A percentile compares a stretch with the other conserved stretches of the same genome.
phyloP scores from a whole-genome alignment of 2,113 vertebrate genomes.

The Drymodes brunneopygia region DNA sequence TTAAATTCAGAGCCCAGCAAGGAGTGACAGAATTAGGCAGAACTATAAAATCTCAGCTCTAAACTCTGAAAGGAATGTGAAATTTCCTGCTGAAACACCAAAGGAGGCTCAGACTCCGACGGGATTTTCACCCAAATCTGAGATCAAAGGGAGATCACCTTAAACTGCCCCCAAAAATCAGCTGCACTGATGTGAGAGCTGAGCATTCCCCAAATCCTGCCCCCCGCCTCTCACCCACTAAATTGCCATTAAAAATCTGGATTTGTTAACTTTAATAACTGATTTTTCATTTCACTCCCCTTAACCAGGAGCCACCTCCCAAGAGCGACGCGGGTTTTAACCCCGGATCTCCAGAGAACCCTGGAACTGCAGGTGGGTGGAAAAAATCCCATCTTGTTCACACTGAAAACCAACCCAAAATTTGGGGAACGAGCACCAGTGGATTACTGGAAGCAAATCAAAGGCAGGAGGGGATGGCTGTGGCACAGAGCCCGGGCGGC shows the following conservation, averaged over 20 bases:
- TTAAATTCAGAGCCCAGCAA: neutral
- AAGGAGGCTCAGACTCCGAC: neutral
- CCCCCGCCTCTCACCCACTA: neutral
- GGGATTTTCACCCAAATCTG: neutral
- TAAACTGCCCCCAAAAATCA: neutral
- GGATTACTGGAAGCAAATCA: neutral
- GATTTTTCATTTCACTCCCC: neutral
- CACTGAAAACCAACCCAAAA: neutral
- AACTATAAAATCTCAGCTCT: neutral
- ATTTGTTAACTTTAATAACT: neutral
- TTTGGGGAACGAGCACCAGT: neutral
- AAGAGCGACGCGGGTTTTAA: rapidly evolving
- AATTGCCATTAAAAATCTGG: neutral
- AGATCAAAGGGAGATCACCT: neutral
- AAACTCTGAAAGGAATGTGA: rapidly evolving
- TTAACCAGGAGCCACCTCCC: rapidly evolving
- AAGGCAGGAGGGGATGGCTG: neutral
- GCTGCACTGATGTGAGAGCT: neutral
- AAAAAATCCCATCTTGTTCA: neutral
- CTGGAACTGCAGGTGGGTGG: neutral
- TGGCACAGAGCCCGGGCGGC: neutral
- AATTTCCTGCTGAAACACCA: neutral
- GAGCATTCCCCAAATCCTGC: neutral
- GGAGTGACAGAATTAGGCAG: neutral
- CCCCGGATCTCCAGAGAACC: too few relatives aligned